Percentiles rank a stretch among this genome's conserved stretches.
These are phyloP conservation scores for Urophycis tenuis DNA, from an alignment of 2,797 vertebrate genomes.

Conservation along the genomic window DNA sequence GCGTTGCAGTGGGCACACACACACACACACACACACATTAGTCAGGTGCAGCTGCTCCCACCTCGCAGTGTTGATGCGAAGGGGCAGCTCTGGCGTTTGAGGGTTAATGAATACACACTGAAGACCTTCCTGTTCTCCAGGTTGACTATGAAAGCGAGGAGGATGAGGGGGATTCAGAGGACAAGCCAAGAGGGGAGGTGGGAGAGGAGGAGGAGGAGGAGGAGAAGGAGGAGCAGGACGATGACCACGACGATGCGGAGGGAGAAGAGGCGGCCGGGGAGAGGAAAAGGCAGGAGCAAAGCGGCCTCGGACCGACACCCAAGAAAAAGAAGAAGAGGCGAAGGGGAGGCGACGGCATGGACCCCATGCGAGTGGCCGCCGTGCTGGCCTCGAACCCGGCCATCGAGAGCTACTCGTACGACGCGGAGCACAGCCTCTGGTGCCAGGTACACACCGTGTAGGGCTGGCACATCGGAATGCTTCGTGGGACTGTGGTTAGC, in stretches of 20 bases:
- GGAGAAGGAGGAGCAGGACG: constrained; percentile 10
- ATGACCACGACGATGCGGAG: background rate
- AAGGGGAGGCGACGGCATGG: background rate
- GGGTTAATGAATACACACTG: background rate
- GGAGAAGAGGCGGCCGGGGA: background rate
- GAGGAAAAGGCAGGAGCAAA: background rate
- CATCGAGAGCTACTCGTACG: constrained; percentile 80
- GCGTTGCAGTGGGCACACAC: background rate
- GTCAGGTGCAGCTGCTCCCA: too few relatives aligned
- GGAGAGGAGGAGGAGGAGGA: background rate
- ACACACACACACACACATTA: background rate
- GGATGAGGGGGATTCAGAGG: constrained; percentile 20
- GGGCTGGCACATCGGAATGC: too few relatives aligned
- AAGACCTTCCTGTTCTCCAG: constrained; percentile 50
- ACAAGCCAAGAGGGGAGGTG: constrained; percentile 8
- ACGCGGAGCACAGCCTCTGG: constrained; percentile 76
- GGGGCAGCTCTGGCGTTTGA: too few relatives aligned
- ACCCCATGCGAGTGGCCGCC: constrained; percentile 63
- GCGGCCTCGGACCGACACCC: background rate
- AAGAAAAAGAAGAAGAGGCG: background rate
- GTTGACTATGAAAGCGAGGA: constrained; percentile 88
- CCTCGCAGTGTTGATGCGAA: too few relatives aligned
- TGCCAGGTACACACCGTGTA: constrained; percentile 75
- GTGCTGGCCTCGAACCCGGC: constrained; percentile 68
- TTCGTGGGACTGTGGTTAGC: too few relatives aligned